phyloP scores from a whole-genome alignment of 2,797 vertebrate species.

The Chelon auratus region DNA sequence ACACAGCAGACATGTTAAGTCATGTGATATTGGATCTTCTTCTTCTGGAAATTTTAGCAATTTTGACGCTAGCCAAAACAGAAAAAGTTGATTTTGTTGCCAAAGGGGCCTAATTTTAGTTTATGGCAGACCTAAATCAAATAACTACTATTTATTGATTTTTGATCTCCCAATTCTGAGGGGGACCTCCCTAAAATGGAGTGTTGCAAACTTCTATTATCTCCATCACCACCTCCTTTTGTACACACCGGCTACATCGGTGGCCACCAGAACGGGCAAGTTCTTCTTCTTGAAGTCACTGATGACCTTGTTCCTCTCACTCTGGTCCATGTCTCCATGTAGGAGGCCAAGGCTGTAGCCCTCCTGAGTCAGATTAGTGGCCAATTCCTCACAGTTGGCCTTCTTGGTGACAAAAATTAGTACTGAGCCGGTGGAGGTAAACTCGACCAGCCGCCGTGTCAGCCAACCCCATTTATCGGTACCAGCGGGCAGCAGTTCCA shows the following conservation, averaged over 20 bases:
- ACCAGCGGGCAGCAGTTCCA: constrained; percentile 90
- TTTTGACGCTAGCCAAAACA: no score
- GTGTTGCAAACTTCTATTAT: not conserved
- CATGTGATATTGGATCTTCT: no score
- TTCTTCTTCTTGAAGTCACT: constrained; percentile 97
- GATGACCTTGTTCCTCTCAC: constrained; percentile 99
- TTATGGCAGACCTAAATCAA: no score
- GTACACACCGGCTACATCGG: constrained; percentile 94
- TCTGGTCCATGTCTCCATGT: constrained; percentile 99
- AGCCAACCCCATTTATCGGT: constrained; percentile 96
- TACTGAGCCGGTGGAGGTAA: constrained; percentile 95
- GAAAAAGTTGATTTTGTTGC: no score
- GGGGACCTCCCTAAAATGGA: no score
- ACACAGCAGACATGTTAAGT: no score
- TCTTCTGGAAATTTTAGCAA: no score
- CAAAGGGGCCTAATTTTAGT: no score
- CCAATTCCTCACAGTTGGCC: constrained; percentile 94
- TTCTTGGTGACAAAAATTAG: constrained; percentile 99
- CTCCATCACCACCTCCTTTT: not conserved
- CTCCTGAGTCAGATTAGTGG: constrained; percentile 93
- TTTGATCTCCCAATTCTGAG: no score
- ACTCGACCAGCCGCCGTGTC: constrained; percentile 93
- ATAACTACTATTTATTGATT: no score
- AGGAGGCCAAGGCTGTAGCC: constrained; percentile 95
- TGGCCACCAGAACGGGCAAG: constrained; percentile 94